Base-by-base conservation (phyloP, 2,888 invertebrate genomes). In the Leucophenga maculata region DNA sequence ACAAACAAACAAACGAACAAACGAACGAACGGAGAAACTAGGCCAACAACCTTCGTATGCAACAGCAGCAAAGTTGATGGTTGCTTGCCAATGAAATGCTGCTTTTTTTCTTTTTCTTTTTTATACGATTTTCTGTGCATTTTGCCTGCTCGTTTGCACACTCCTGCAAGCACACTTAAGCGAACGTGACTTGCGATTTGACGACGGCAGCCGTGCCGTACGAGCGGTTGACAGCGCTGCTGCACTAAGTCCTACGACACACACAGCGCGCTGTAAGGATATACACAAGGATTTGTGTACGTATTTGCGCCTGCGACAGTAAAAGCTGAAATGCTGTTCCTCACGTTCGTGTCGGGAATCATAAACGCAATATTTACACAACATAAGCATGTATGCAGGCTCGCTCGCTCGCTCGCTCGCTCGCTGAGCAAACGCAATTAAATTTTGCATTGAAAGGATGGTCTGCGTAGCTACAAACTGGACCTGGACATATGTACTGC, bases 41-140 rank as follows among this genome's bases (percentile, higher is more conserved):
- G 76, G 77, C 78, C 78, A 77, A 77, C 77, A 77, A 77, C 77
- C 77, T 77, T 77, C 77, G 74, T 69, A 68, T 60, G 31, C 68
- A 16, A 69, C 26, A 31, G 59, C 65, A 69, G 70, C 39, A 69
- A 57, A 72, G 57, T 22, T 11, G 57, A 22, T 65, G 64, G 62
- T 14, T 26, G 71, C 59, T 70, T 71, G 69, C 72, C 72, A 69
- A 78, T 77, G 75, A 80, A 80, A 80, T 80, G 73, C 75, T 77
- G 70, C 68, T 73, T 50, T 32, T 60, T 50, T n/a, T n/a, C n/a
- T n/a, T n/a, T n/a, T n/a, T n/a, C n/a, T n/a, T n/a, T n/a, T n/a
- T n/a, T 26, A 26, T 26, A 1, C 32, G 1, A 4, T 18, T 55
- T 18, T 13, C 6, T 55, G 16, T 55, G 13, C 50, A 14, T 3